A percentile compares a stretch with the other conserved stretches of the same genome.
phyloP scores from a whole-genome alignment of 1,140 invertebrate genomes.

The Plodia interpunctella region DNA sequence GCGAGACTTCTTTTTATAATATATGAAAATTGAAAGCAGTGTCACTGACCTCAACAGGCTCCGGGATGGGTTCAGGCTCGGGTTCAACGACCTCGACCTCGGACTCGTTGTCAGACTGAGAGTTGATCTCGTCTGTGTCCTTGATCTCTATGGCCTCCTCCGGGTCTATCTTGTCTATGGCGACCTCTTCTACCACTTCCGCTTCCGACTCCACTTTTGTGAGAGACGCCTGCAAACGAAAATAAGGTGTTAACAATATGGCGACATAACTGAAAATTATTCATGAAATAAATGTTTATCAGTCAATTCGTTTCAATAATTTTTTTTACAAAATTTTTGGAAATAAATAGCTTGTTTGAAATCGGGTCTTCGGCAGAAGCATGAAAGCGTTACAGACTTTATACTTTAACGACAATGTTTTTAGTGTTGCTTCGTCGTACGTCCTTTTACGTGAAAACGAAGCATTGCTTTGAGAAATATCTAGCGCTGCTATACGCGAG shows the following conservation, averaged over 20 bases:
- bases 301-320: too few relatives aligned
- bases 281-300: background rate
- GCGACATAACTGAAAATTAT: background rate
- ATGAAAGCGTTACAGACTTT: too few relatives aligned
- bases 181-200: conserved; percentile 34
- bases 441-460: too few relatives aligned
- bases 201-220: conserved; percentile 61
- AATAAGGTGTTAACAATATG: background rate
- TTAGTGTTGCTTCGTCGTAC: too few relatives aligned
- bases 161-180: conserved; percentile 33
- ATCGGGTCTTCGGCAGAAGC: too few relatives aligned
- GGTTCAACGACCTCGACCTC: conserved; percentile 75
- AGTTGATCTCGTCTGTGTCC: conserved; percentile 72
- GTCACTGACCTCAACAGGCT: conserved; percentile 44
- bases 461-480: too few relatives aligned
- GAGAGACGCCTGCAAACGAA: conserved; percentile 39
- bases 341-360: too few relatives aligned
- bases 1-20: too few relatives aligned
- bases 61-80: conserved; percentile 22
- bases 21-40: too few relatives aligned
- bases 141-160: conserved; percentile 63
- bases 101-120: conserved; percentile 77
- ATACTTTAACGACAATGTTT: too few relatives aligned
- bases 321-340: too few relatives aligned
- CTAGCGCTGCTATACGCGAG: too few relatives aligned